These are phyloP conservation scores for Bactericera cockerelli DNA, from an alignment of 1,140 invertebrate genomes.

Conservation along the genomic window DNA sequence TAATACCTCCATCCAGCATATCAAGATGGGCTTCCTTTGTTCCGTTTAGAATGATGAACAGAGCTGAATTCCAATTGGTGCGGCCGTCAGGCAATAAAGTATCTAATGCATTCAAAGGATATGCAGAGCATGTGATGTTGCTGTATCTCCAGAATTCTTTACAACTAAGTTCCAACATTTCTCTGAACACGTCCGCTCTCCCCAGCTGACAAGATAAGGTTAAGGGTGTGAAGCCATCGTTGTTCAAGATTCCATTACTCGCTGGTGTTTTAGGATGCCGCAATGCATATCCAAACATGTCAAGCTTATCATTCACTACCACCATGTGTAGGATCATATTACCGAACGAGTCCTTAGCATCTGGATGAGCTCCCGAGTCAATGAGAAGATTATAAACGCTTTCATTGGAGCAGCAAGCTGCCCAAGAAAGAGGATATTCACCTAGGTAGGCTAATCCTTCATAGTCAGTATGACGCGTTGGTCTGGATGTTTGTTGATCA, in stretches of 20 bases:
- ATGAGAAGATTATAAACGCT: conserved; percentile 93
- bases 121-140: conserved; percentile 97
- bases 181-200: conserved; percentile 85
- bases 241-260: conserved; percentile 73
- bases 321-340: conserved; percentile 98
- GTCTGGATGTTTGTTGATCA: conserved; percentile 66
- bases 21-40: conserved; percentile 95
- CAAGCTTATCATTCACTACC: conserved; percentile 89
- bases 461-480: conserved; percentile 72
- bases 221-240: conserved; percentile 81
- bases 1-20: conserved; percentile 96
- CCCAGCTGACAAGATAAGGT: conserved; percentile 92
- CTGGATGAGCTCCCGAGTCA: conserved; percentile 80
- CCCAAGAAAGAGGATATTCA: conserved; percentile 92
- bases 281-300: conserved; percentile 95
- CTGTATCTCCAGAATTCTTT: conserved; percentile 97
- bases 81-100: conserved; percentile 84
- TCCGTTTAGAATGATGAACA: conserved; percentile 95
- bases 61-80: conserved; percentile 95
- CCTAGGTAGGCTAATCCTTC: conserved; percentile 89
- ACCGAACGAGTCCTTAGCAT: conserved; percentile 76
- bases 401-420: conserved; percentile 89
- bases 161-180: conserved; percentile 92
- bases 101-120: conserved; percentile 89
- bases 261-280: conserved; percentile 85